phyloP scores from a whole-genome alignment of 2,888 invertebrate genomes.

The Noctua fimbriata region DNA sequence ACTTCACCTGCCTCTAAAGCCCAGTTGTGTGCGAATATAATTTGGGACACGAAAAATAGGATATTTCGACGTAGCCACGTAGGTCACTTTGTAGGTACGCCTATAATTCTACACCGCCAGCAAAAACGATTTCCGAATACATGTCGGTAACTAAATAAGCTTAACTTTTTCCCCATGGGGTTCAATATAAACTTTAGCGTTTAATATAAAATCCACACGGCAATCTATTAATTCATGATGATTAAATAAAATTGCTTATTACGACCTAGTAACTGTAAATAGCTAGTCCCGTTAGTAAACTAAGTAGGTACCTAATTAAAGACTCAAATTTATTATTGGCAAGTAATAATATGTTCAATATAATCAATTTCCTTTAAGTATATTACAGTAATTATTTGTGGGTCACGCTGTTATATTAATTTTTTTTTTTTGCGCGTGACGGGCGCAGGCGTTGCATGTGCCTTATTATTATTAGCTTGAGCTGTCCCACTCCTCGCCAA shows the following conservation, averaged over 20 bases:
- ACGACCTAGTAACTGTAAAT: conserved; percentile 34
- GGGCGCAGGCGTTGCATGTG: not conserved
- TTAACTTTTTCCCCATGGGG: not conserved
- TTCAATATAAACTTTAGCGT: not conserved
- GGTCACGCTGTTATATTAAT: conserved; percentile 6
- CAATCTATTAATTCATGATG: conserved; percentile 23
- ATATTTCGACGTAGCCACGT: conserved; percentile 14
- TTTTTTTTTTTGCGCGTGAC: no score
- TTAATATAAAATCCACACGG: conserved; percentile 5
- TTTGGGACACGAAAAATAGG: conserved; percentile 22
- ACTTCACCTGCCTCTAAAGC: conserved; percentile 60
- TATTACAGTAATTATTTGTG: conserved; percentile 8
- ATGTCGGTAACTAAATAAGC: not conserved
- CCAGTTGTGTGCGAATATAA: conserved; percentile 22
- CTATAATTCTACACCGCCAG: not conserved
- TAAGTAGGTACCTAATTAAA: conserved; percentile 38
- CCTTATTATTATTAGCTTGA: not conserved
- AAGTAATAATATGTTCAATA: conserved; percentile 24
- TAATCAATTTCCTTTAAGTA: conserved; percentile 46
- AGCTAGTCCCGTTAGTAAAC: conserved; percentile 23
- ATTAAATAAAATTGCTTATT: conserved; percentile 25
- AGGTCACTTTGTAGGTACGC: not conserved
- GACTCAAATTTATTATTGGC: conserved; percentile 19
- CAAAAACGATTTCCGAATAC: not conserved
- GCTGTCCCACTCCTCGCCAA: not conserved